These are phyloP conservation scores for Peromyscus leucopus DNA, from an alignment of 2,113 vertebrate genomes.

Conservation along the genomic window DNA sequence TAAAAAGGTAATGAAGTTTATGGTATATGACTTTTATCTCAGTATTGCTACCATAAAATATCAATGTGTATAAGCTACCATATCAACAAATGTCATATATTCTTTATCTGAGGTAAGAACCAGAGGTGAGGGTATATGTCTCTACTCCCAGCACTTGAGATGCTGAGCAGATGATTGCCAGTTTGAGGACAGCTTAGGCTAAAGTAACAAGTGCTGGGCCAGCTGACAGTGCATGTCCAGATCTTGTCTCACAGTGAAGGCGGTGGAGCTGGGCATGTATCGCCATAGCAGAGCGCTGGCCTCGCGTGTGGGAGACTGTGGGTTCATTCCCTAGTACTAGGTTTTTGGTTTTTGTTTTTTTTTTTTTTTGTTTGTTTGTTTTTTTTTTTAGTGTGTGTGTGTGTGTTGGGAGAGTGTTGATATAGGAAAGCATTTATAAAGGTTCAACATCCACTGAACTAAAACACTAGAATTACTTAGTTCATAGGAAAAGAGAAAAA, in stretches of 20 bases:
- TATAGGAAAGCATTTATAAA: slow-evolving; percentile 1
- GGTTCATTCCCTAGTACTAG: background rate
- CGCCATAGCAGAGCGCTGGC: background rate
- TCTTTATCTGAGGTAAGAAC: background rate
- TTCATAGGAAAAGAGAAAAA: background rate
- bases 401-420: background rate
- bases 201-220: background rate
- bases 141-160: background rate
- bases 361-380: too few species aligned
- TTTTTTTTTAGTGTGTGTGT: background rate
- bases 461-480: background rate
- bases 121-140: background rate
- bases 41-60: background rate
- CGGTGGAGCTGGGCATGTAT: background rate
- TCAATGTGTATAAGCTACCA: background rate
- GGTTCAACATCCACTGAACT: background rate
- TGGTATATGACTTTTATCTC: slow-evolving; percentile 12
- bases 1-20: background rate
- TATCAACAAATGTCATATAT: background rate
- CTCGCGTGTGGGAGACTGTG: background rate
- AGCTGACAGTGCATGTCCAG: background rate
- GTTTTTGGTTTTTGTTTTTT: too few species aligned
- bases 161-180: background rate
- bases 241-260: background rate
- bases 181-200: background rate